Conservation (phyloP, 2,113 vertebrate species). For the Phocoena sinus region DNA sequence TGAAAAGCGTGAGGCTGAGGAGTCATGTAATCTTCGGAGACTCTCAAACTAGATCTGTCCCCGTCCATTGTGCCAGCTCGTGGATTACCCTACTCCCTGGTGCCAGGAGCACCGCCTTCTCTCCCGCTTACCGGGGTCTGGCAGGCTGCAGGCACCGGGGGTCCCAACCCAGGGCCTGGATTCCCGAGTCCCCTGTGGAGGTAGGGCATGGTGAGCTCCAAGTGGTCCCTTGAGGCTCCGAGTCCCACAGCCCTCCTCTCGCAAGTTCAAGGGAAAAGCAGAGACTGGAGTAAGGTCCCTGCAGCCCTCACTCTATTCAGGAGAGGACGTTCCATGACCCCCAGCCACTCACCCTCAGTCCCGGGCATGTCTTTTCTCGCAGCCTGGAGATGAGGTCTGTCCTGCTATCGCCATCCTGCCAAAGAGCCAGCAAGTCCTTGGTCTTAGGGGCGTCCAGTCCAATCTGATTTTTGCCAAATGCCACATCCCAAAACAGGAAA, state of each 20-base stretch:
- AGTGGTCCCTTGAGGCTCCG: accelerated
- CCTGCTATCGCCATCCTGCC: accelerated
- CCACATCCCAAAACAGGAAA: accelerated
- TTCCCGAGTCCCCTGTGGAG: accelerated
- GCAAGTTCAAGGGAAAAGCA: neutral
- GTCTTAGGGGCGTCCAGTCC: accelerated
- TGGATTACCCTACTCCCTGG: neutral
- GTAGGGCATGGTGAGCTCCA: accelerated
- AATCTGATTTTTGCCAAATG: neutral
- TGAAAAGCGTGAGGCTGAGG: conserved; percentile 25
- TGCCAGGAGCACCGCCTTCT: neutral
- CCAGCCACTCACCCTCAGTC: accelerated
- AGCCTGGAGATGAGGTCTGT: neutral
- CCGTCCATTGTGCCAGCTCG: neutral
- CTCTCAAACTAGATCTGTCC: neutral
- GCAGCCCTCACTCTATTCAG: too few relatives aligned
- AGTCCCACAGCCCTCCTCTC: neutral
- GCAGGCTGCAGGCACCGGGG: neutral
- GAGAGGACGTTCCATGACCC: accelerated
- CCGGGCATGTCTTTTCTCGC: neutral
- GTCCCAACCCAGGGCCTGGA: accelerated
- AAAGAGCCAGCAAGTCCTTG: neutral
- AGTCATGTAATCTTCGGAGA: conserved; percentile 28
- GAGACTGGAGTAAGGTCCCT: neutral
- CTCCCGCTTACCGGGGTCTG: accelerated